Conservation (phyloP, 1,140 invertebrate genomes). For the Musca vetustissima region DNA sequence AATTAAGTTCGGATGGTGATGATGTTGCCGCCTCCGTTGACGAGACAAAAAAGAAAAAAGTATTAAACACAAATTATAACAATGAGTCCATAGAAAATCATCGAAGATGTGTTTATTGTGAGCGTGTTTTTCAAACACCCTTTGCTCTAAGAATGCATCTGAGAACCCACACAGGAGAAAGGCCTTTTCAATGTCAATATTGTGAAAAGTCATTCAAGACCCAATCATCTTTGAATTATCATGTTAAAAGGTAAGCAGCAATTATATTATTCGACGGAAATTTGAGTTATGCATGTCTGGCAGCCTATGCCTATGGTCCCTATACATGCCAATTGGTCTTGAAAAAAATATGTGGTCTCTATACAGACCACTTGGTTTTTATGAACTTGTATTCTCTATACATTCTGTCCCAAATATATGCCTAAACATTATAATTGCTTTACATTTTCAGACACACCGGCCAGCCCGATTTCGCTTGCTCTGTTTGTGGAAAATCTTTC, state of each 20-base stretch:
- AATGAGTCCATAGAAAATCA: background rate
- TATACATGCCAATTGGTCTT: no score
- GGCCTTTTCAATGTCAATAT: conserved; percentile 89
- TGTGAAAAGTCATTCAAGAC: conserved; percentile 88
- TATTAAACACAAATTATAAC: background rate
- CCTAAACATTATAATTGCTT: no score
- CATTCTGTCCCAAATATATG: no score
- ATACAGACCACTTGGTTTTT: no score
- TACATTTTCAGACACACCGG: conserved; percentile 59
- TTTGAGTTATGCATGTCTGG: background rate
- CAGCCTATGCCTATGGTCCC: no score
- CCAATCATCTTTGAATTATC: conserved; percentile 33
- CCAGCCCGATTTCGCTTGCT: conserved; percentile 63
- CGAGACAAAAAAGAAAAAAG: background rate
- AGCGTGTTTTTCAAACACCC: conserved; percentile 32
- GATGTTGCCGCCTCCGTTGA: background rate
- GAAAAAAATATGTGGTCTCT: no score
- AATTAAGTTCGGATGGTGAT: background rate
- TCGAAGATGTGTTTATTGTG: conserved; percentile 33
- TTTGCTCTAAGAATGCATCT: conserved; percentile 66
- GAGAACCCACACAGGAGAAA: conserved; percentile 94
- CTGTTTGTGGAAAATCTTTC: conserved; percentile 54
- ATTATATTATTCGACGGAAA: background rate
- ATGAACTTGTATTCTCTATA: no score
- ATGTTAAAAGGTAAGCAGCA: conserved; percentile 29